Conservation (phyloP, 2,888 invertebrate genomes). For the Pollenia griseotomentosa region DNA sequence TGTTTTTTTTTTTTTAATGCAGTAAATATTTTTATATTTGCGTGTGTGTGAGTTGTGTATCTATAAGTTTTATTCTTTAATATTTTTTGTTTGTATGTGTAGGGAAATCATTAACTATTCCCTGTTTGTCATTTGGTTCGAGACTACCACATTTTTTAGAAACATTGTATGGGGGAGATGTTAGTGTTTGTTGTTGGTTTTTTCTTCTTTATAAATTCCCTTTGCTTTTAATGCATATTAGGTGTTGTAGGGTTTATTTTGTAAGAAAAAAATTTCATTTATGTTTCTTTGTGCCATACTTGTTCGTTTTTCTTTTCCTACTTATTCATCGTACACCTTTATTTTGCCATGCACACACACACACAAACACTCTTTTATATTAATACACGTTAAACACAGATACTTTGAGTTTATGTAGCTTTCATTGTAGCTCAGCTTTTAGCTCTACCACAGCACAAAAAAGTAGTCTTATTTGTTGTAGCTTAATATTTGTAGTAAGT, state of each 20-base stretch:
- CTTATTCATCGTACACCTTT: conserved; percentile 43
- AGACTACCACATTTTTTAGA: not conserved
- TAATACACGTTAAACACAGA: not conserved
- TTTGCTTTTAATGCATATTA: not conserved
- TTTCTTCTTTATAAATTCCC: not conserved
- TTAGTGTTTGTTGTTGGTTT: conserved; percentile 38
- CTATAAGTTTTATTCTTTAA: conserved; percentile 2
- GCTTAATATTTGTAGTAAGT: conserved; percentile 10
- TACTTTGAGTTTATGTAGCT: conserved; percentile 47
- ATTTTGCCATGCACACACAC: not conserved
- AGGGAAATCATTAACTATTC: conserved; percentile 58
- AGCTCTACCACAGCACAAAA: conserved; percentile 24
- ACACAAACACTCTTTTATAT: not conserved
- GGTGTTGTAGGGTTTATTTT: conserved; percentile 12
- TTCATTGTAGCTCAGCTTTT: conserved; percentile 57
- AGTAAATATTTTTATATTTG: conserved; percentile 13
- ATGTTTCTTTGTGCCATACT: conserved; percentile 4
- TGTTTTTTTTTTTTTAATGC: conserved; percentile 20
- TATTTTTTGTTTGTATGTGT: conserved; percentile 30
- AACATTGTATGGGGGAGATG: conserved; percentile 53
- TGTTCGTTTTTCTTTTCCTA: conserved; percentile 27
- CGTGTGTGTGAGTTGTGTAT: conserved; percentile 9
- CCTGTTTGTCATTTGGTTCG: conserved; percentile 19
- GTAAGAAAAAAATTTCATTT: not conserved
- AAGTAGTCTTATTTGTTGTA: conserved; percentile 29